phyloP scores from a whole-genome alignment of 2,888 invertebrate species.

The Acanthacorydalis orientalis region DNA sequence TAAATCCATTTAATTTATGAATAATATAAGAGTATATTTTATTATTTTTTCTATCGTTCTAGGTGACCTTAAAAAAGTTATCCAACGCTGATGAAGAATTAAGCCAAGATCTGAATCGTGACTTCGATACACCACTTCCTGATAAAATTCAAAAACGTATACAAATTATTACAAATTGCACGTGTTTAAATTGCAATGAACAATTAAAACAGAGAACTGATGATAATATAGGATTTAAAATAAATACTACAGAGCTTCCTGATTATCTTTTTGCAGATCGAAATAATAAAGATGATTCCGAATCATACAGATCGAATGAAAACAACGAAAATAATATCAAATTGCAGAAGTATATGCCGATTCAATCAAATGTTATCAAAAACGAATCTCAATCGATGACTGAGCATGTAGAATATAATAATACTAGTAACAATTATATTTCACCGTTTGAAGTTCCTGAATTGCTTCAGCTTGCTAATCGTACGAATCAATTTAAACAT shows the following conservation, averaged over 20 bases:
- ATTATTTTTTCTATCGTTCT: neutral
- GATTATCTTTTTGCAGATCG: slow-evolving; percentile 17
- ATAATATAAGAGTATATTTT: too few relatives aligned
- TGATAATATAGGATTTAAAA: slow-evolving; percentile 25
- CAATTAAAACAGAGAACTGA: slow-evolving; percentile 23
- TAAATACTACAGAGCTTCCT: slow-evolving; percentile 28
- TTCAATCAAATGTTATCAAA: slow-evolving; percentile 15
- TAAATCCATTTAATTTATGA: too few relatives aligned
- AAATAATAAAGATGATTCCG: neutral
- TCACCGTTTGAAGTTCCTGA: slow-evolving; percentile 19
- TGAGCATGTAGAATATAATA: neutral
- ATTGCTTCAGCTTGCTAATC: slow-evolving; percentile 12
- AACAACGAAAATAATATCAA: neutral
- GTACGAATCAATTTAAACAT: slow-evolving; percentile 6
- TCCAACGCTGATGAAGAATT: slow-evolving; percentile 2
- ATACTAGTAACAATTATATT: neutral
- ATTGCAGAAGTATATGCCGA: slow-evolving; percentile 7
- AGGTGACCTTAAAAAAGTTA: slow-evolving; percentile 1
- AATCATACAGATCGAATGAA: slow-evolving; percentile 9
- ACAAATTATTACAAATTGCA: slow-evolving; percentile 47
- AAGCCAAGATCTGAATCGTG: slow-evolving; percentile 2
- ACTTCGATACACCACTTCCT: slow-evolving; percentile 13
- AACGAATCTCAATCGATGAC: slow-evolving; percentile 15
- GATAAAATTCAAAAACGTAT: slow-evolving; percentile 38
- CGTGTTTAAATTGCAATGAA: slow-evolving; percentile 42